phyloP scores from a whole-genome alignment of 2,888 invertebrate genomes.

The Cataglyphis rosenhaueri region DNA sequence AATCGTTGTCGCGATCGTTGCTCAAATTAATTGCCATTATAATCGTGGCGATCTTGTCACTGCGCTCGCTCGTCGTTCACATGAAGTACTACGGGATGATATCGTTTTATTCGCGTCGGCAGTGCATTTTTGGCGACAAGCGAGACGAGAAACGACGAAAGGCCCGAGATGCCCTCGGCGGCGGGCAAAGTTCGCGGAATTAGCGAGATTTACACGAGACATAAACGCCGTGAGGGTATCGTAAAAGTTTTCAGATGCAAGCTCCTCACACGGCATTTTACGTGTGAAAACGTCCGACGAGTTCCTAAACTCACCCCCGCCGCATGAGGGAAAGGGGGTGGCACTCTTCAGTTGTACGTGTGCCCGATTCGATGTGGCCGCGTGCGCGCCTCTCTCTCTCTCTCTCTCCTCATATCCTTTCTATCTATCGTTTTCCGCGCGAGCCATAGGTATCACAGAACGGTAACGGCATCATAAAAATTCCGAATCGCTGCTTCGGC shows the following conservation, averaged over 20 bases:
- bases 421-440: constrained; percentile 50
- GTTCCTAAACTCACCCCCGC: constrained; percentile 6
- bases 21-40: constrained; percentile 30
- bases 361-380: constrained; percentile 69
- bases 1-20: neutral
- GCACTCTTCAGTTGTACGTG: constrained; percentile 66
- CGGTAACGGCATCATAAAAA: constrained; percentile 83
- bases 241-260: constrained; percentile 79
- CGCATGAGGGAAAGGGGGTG: constrained; percentile 42
- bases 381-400: constrained; percentile 48
- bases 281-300: constrained; percentile 57
- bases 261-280: constrained; percentile 46
- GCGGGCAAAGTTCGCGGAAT: constrained; percentile 74
- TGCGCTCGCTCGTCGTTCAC: neutral
- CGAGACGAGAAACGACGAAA: constrained; percentile 66
- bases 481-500: constrained; percentile 80
- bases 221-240: constrained; percentile 81
- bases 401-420: constrained; percentile 5
- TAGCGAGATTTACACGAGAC: constrained; percentile 83
- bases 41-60: constrained; percentile 21
- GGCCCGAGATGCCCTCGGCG: constrained; percentile 58
- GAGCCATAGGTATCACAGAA: constrained; percentile 77
- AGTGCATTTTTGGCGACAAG: constrained; percentile 50
- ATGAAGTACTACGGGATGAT: constrained; percentile 33
- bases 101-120: constrained; percentile 58